Base-by-base conservation (phyloP, 2,797 vertebrate species). In the Hydrocynus forskahlii region DNA sequence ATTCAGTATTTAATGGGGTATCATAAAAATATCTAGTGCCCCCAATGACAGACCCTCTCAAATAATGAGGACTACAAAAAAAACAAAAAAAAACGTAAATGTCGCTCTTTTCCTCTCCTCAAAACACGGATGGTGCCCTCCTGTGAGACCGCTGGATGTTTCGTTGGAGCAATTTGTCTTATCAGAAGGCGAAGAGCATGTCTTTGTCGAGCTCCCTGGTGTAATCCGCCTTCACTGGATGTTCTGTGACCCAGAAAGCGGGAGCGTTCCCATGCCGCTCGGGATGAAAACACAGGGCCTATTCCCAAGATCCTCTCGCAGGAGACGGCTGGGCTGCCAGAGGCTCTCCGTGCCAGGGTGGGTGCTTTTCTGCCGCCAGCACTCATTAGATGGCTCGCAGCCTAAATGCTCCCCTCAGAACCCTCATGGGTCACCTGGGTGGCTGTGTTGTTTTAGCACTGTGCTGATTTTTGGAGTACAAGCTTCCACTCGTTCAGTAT, bases 171-270 rank as follows among this genome's bases (percentile, higher is more conserved):
- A 81, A 89, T 92, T 90, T 90, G 85, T 91, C 89, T 90, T 88
- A 88, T 93, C 88, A 87, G 86, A 87, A 84, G 77, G 86, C 86
- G 84, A 91, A 89, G 87, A 91, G 85, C 64, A 89, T 90, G 86
- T 91, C 90, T 92, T 89, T 90, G 89, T 88, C 91, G 88, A 89
- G 91, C 90, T 93, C 92, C 91, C 91, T 90, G 91, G 92, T 94
- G 92, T 91, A 92, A 93, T 92, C 91, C 84, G 83, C 85, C 89
- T 90, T 89, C 89, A 91, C 92, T 91, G 90, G 88, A 89, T 90
- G 91, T 89, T 91, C 89, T 87, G 90, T 94, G 93, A 93, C 93
- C 93, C 91, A 93, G 92, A 94, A 94, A 94, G 88, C 87, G 87
- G 88, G 83, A n/a, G 77, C 82, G 89, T 92, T 92, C 91, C 90